A percentile compares a stretch with the other conserved stretches of the same genome.
Evolutionary conservation across 1,140 invertebrate species (phyloP).

Genomic region (Harpegnathos saltator): DNA sequence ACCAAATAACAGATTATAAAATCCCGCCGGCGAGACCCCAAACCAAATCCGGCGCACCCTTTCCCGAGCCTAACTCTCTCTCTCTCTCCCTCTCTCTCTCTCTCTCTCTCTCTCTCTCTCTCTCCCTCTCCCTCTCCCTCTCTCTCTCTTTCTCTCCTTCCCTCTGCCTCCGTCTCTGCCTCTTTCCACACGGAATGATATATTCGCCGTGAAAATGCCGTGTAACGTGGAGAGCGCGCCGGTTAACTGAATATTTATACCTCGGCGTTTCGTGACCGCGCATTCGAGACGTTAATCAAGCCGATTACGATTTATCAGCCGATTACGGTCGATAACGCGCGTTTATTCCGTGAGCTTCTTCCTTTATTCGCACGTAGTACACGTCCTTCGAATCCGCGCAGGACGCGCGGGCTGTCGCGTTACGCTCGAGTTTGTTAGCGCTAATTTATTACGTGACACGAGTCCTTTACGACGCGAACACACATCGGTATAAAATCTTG

Average conservation of each 20-base stretch:
- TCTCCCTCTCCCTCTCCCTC: too few species aligned
- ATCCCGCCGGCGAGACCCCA: neutral
- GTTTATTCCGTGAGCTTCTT: neutral
- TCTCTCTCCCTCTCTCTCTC: too few species aligned
- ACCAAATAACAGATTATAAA: conserved; percentile 58
- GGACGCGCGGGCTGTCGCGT: neutral
- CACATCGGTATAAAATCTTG: conserved; percentile 42
- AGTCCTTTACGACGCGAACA: conserved; percentile 45
- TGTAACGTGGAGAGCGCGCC: too few species aligned
- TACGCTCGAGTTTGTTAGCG: conserved; percentile 16
- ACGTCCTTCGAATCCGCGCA: neutral
- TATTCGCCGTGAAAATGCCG: neutral
- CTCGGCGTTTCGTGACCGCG: neutral
- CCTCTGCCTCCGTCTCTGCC: too few species aligned
- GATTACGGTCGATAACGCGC: neutral
- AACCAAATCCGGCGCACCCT: neutral
- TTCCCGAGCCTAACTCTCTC: neutral
- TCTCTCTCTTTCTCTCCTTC: neutral
- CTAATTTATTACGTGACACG: conserved; percentile 56
- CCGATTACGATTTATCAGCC: neutral
- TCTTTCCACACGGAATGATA: neutral
- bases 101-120: too few species aligned
- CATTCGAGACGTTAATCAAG: neutral
- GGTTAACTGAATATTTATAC: neutral
- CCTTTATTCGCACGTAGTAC: neutral